Conservation (phyloP, 2,888 invertebrate species). For the Campoletis raptor region DNA sequence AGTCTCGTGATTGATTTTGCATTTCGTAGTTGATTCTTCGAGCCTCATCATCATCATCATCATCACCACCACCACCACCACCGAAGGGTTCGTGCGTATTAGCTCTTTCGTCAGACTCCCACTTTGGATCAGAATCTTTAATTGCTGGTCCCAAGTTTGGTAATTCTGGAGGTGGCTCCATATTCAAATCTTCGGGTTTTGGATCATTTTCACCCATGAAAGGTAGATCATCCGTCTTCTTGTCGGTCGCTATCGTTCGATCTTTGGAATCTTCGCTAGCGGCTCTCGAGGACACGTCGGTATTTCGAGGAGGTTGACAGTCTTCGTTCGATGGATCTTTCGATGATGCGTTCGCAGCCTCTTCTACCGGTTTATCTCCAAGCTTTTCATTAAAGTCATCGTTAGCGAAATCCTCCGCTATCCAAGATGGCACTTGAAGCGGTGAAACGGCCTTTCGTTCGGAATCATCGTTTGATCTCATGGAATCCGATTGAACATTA, state of each 20-base stretch:
- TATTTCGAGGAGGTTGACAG: constrained; percentile 16
- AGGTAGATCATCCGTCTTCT: constrained; percentile 78
- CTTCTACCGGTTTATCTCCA: constrained; percentile 24
- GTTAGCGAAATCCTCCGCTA: constrained; percentile 60
- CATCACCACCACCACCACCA: constrained; percentile 13
- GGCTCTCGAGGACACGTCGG: not conserved
- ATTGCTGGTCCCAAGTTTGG: constrained; percentile 79
- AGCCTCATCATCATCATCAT: too few relatives aligned
- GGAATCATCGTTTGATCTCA: constrained; percentile 5
- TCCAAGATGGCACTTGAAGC: constrained; percentile 76
- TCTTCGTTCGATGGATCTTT: constrained; percentile 18
- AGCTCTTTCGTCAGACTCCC: constrained; percentile 12
- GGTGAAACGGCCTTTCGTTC: constrained; percentile 63
- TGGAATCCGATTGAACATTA: not conserved
- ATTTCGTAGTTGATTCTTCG: constrained; percentile 60
- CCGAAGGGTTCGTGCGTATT: constrained; percentile 31
- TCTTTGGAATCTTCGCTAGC: constrained; percentile 31
- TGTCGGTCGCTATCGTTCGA: constrained; percentile 27
- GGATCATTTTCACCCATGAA: constrained; percentile 83
- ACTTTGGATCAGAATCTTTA: constrained; percentile 40
- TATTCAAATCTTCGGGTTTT: constrained; percentile 81
- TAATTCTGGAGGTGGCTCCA: constrained; percentile 82
- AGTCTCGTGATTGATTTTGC: constrained; percentile 59
- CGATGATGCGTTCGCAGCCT: not conserved
- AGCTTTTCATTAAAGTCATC: constrained; percentile 57